phyloP scores from a whole-genome alignment of 2,113 vertebrate genomes.

The Prinia subflava region DNA sequence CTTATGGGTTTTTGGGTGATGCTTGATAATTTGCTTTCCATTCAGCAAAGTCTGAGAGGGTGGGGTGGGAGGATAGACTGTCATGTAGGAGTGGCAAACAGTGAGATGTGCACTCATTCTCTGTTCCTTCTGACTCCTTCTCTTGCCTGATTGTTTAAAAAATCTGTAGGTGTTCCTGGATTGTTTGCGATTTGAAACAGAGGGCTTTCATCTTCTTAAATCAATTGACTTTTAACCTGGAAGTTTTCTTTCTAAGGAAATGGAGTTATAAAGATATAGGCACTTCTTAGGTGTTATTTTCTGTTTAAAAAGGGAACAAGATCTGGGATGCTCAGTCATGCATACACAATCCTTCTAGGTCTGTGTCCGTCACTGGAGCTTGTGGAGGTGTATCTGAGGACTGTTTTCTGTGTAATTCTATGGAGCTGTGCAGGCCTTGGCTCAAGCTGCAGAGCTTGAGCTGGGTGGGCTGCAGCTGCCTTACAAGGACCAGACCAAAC shows the following conservation, averaged over 20 bases:
- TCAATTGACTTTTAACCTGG: not conserved
- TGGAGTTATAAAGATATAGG: not conserved
- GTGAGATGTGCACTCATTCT: not conserved
- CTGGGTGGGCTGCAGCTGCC: not conserved
- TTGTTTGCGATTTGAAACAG: not conserved
- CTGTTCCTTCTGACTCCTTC: not conserved
- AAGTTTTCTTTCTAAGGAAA: not conserved
- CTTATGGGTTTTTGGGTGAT: not conserved
- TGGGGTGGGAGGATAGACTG: not conserved
- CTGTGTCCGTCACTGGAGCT: not conserved
- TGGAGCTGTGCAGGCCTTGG: not conserved
- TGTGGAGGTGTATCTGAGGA: not conserved
- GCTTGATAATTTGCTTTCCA: not conserved
- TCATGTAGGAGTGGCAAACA: not conserved
- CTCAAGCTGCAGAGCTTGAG: not conserved
- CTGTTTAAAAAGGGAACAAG: not conserved
- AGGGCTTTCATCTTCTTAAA: not conserved
- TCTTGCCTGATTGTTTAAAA: not conserved
- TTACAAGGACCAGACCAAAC: not conserved
- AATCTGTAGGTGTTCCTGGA: not conserved
- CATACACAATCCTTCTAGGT: fast-evolving
- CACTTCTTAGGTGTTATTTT: not conserved
- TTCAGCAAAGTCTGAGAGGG: not conserved
- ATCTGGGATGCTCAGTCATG: not conserved
- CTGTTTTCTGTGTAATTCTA: not conserved